Conservation (phyloP, 2,113 vertebrate genomes). For the Excalfactoria chinensis region DNA sequence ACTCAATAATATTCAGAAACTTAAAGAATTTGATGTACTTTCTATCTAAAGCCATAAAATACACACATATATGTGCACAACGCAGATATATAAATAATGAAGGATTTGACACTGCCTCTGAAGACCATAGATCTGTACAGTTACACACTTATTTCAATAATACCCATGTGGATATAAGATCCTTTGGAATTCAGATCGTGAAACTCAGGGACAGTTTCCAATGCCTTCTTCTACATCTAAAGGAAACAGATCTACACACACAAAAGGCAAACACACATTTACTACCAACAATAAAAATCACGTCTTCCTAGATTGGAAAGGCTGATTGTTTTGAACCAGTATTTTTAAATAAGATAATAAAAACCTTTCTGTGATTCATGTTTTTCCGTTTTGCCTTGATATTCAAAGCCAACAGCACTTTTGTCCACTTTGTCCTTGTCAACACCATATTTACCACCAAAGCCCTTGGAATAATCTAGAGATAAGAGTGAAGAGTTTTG, state of each 20-base stretch:
- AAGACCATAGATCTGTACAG: background rate
- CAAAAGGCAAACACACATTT: background rate
- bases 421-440: slow-evolving; percentile 88
- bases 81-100: background rate
- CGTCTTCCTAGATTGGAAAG: background rate
- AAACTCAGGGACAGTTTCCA: background rate
- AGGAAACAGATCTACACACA: background rate
- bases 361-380: slow-evolving; percentile 96
- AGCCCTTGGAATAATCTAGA: slow-evolving; percentile 83
- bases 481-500: slow-evolving; percentile 28
- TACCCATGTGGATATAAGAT: background rate
- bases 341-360: slow-evolving; percentile 56
- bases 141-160: background rate
- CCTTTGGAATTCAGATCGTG: background rate
- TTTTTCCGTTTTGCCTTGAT: slow-evolving; percentile 93
- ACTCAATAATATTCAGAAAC: background rate
- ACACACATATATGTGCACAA: background rate
- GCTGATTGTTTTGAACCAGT: background rate
- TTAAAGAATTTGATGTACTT: background rate
- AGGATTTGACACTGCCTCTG: background rate
- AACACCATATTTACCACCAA: slow-evolving; percentile 86
- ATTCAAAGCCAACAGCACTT: slow-evolving; percentile 94
- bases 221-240: background rate
- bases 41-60: background rate
- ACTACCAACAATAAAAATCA: background rate